Evolutionary conservation across 2,113 vertebrate species (phyloP), one percentile per base, ranked within the genome.

Genomic region (Rhipidura dahli): DNA sequence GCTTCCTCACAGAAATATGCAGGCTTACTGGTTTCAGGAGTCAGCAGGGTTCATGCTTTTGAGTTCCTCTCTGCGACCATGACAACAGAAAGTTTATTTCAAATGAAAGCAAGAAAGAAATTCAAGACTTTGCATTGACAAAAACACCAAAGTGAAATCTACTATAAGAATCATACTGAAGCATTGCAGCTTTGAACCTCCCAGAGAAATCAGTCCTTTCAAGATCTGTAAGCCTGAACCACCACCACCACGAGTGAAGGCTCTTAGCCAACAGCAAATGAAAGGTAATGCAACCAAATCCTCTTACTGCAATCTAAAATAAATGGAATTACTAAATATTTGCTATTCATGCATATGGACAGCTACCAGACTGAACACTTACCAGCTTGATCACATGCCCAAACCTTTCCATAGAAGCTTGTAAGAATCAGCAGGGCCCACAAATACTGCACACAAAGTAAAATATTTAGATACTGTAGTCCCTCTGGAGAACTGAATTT

Each of bases 71-170:
- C n/a, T 66, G 88, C 75, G 88, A 57, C 85, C 40, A 75, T 69
- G 78, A 85, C 90, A 94, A 94, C 90, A 92, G 44, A 84, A 93
- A 90, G 26, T 88, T 85, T 88, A 87, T 90, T 93, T 90, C 81
- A 72, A 72, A 79, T 33, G 40, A 87, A 65, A 94, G 44, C 16
- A 84, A 45, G 42, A 92, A 83, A 79, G 35, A 87, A 86, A 87
- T 50, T 81, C 66, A 68, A 69, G 60, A 60, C 18, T 79, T 78
- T 53, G 19, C 10, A 82, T 2, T 53, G 31, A 93, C 7, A 10
- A 84, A 84, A 91, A 64, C 26, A 87, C 27, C 23, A 9, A 71
- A 22, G 11, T 64, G 70, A 87, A 91, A 91, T n/a, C 63, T 28
- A 27, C 53, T 44, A 0, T 21, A 56, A 85, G 44, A 53, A 51